Base-by-base conservation (phyloP, 2,113 vertebrate species). In the Pygoscelis adeliae region DNA sequence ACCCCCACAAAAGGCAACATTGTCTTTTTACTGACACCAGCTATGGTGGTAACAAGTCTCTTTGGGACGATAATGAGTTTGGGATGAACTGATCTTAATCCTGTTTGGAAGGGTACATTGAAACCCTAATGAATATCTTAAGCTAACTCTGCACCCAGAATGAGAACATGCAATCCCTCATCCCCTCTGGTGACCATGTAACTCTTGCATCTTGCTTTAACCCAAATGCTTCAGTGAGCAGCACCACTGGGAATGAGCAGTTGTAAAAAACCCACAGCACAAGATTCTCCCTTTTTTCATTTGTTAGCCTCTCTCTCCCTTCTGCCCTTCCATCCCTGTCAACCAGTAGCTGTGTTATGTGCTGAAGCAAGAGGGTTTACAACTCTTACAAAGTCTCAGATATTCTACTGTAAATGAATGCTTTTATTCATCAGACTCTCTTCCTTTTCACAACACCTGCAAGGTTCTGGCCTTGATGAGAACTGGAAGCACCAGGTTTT, bases 351-450 rank as follows among this genome's bases (percentile, higher is more conserved):
- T 84, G 32, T 40, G 79, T 82, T 84, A 84, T 22, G 19, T 55
- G 72, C 49, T 81, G 71, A 81, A 94, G 67, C 46, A 92, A 77
- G 46, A 83, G 38, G 27, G 71, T 50, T 92, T 80, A 86, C 38
- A 25, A 62, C 71, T 69, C 66, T 83, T 82, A 83, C 19, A n/a
- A 44, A 89, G 79, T 61, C 71, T 83, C 58, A 58, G 44, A 79
- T 56, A 80, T 92, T 61, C 83, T 86, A 62, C 58, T 53, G 49
- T 70, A 94, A 94, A 86, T 81, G 4, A 65, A 81, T 70, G 63
- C 23, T 93, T 95, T 92, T 80, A 96, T 90, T 96, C 93, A 78
- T 38, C 36, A 13, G 17, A 47, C 18, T 38, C 34, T 82, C 52
- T 88, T 62, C 38, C 47, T 89, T 84, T 86, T 63, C 66, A 70